Evolutionary conservation across 2,888 invertebrate genomes (phyloP).

Genomic region (Acrocyrtus sp.): DNA sequence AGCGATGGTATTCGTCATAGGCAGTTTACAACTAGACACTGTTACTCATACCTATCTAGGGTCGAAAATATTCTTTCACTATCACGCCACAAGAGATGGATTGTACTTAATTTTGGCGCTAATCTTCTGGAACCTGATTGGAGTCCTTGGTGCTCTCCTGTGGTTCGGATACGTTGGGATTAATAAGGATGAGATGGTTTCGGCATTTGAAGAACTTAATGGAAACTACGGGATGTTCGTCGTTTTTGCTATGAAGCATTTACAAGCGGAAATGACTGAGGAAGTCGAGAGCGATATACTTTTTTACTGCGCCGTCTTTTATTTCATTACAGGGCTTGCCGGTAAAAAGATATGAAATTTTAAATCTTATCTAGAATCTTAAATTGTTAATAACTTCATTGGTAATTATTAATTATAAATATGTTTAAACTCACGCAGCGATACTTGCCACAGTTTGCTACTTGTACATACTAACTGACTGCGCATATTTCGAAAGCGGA

Average conservation of each 20-base stretch:
- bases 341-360: no score
- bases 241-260: conserved; percentile 49
- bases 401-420: not conserved
- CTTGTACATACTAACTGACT: conserved; percentile 46
- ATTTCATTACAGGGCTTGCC: conserved; percentile 36
- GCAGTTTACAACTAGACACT: conserved; percentile 52
- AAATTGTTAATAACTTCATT: conserved; percentile 6
- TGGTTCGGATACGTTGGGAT: conserved; percentile 56
- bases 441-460: conserved; percentile 39
- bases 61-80: conserved; percentile 56
- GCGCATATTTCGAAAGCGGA: conserved; percentile 49
- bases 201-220: conserved; percentile 31
- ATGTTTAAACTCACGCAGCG: conserved; percentile 40
- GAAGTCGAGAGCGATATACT: conserved; percentile 49
- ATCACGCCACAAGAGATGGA: conserved; percentile 53
- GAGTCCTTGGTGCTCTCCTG: conserved; percentile 31
- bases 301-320: conserved; percentile 47
- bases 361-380: no score
- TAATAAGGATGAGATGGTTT: conserved; percentile 35
- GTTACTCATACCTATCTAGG: conserved; percentile 56
- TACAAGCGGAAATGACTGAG: conserved; percentile 51
- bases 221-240: conserved; percentile 55
- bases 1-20: conserved; percentile 43
- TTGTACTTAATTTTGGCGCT: conserved; percentile 37
- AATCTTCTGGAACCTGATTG: conserved; percentile 44